Percentiles rank a stretch among this genome's conserved stretches.
These are phyloP conservation scores for Platypus cylindrus DNA, from an alignment of 2,888 invertebrate genomes.

Conservation along the genomic window DNA sequence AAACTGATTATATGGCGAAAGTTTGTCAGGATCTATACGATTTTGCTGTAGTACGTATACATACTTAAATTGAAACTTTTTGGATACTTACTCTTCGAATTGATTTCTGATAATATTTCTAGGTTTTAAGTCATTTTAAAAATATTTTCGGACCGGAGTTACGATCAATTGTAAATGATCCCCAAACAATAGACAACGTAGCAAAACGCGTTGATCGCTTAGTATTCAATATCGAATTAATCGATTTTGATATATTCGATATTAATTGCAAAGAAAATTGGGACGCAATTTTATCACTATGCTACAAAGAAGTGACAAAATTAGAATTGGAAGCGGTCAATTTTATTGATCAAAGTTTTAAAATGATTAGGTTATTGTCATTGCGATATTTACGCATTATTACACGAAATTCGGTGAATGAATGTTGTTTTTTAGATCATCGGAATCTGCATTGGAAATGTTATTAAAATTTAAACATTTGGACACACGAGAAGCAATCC, in stretches of 20 bases:
- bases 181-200: constrained; percentile 74
- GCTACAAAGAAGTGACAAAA: constrained; percentile 58
- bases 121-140: constrained; percentile 76
- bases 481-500: constrained; percentile 61
- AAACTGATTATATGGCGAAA: constrained; percentile 72
- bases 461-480: constrained; percentile 68
- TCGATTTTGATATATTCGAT: constrained; percentile 75
- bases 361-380: constrained; percentile 47
- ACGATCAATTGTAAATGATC: constrained; percentile 77
- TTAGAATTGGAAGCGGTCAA: constrained; percentile 72
- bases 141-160: constrained; percentile 80
- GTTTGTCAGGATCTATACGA: constrained; percentile 71
- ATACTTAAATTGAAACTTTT: too few species aligned
- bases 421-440: constrained; percentile 40
- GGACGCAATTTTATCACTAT: constrained; percentile 68
- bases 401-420: not conserved
- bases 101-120: too few species aligned
- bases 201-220: constrained; percentile 67
- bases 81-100: too few species aligned
- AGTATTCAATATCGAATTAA: constrained; percentile 58
- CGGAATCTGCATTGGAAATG: constrained; percentile 70
- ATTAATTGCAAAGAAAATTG: constrained; percentile 71
- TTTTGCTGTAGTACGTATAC: constrained; percentile 50
- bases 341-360: constrained; percentile 80
- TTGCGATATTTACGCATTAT: not conserved